Evolutionary conservation across 1,140 invertebrate genomes (phyloP).

Genomic region (Drosophila kurseongensis): DNA sequence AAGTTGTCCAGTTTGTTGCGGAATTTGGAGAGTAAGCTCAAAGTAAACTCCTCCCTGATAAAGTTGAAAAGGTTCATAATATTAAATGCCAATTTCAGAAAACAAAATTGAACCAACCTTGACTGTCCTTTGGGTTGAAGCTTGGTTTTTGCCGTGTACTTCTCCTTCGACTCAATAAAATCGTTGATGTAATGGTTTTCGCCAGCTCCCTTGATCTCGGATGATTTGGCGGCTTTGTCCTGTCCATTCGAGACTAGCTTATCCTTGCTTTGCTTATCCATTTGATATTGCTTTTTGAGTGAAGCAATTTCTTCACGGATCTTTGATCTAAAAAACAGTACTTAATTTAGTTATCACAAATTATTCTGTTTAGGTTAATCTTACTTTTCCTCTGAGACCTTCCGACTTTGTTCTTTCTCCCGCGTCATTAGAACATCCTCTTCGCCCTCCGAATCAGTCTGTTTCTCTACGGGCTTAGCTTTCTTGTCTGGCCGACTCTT

Average conservation of each 20-base stretch:
- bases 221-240: slow-evolving; percentile 83
- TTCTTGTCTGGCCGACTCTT: slow-evolving; percentile 45
- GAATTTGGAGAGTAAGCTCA: slow-evolving; percentile 93
- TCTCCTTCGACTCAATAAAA: slow-evolving; percentile 91
- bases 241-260: slow-evolving; percentile 68
- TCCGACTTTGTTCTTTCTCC: slow-evolving; percentile 85
- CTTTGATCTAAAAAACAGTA: slow-evolving; percentile 87
- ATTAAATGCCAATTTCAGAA: background rate
- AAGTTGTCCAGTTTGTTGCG: slow-evolving; percentile 90
- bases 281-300: slow-evolving; percentile 90
- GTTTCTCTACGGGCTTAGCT: slow-evolving; percentile 21
- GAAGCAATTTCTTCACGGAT: slow-evolving; percentile 91
- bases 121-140: slow-evolving; percentile 89
- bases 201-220: slow-evolving; percentile 75
- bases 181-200: slow-evolving; percentile 86
- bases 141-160: slow-evolving; percentile 89
- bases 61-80: slow-evolving; percentile 29
- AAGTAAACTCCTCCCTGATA: slow-evolving; percentile 89
- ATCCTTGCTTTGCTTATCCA: slow-evolving; percentile 86
- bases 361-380: slow-evolving; percentile 6
- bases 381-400: slow-evolving; percentile 89
- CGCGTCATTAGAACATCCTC: slow-evolving; percentile 86
- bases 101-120: slow-evolving; percentile 82
- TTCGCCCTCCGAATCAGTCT: slow-evolving; percentile 85
- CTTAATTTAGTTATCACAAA: background rate